phyloP scores from a whole-genome alignment of 1,140 invertebrate species.

The Geopemphigus sp. region DNA sequence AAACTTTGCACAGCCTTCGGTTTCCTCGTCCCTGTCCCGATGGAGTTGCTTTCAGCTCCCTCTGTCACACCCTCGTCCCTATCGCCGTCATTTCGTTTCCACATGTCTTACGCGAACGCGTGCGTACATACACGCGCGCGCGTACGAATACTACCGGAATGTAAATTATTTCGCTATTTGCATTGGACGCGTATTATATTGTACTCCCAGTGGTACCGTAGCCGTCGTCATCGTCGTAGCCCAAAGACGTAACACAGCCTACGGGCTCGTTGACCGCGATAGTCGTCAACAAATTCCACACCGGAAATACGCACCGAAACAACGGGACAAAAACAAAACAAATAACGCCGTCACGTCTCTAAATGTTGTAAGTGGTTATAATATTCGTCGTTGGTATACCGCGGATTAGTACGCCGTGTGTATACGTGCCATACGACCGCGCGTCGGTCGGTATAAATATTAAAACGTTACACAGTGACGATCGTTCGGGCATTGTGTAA shows the following conservation, averaged over 20 bases:
- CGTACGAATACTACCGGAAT: neutral
- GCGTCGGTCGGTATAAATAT: no score
- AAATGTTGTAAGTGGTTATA: no score
- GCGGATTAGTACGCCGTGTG: neutral
- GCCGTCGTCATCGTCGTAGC: neutral
- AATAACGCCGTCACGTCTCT: neutral
- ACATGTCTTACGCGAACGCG: no score
- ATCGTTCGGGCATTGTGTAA: no score
- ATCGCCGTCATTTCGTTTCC: no score
- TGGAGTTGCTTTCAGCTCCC: neutral
- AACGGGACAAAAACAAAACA: no score
- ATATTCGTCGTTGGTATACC: neutral
- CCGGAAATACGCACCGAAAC: neutral
- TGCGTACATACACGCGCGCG: no score
- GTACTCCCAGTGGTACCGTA: constrained; percentile 25
- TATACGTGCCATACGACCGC: no score
- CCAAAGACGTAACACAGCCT: neutral
- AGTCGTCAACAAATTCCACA: neutral
- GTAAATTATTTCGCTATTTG: constrained; percentile 44
- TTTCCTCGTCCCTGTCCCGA: neutral
- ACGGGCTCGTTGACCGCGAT: neutral
- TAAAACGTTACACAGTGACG: no score
- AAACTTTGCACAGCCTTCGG: neutral
- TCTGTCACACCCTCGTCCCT: no score
- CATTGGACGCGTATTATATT: constrained; percentile 16